Base-by-base conservation (phyloP, 2,888 invertebrate genomes). In the Apodemia zela region DNA sequence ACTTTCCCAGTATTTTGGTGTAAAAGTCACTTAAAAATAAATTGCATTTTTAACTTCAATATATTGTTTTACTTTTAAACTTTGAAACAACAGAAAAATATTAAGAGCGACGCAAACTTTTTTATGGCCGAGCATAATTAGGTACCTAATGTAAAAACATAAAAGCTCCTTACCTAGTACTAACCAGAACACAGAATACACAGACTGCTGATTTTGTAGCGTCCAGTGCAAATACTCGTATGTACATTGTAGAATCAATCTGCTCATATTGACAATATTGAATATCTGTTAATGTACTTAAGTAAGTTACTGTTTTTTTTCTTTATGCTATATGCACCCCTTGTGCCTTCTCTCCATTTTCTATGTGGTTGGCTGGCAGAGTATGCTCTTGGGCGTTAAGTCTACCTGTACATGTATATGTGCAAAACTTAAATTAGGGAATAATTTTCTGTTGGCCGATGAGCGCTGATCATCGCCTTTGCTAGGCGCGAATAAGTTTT, bases 71-170 rank as follows among this genome's bases (percentile, higher is more conserved):
- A 57, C 57, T 57, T 57, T 29, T n/a, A 57, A 57, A 57, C 57
- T 57, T 57, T 57, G 29, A 57, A 69, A 68, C 71, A 71, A 71
- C 68, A 63, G 66, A 63, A 62, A 64, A 61, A 68, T 68, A 67
- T 68, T 64, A 63, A 68, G 63, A 65, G 66, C 65, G 66, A 65
- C 51, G 51, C 60, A 66, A 66, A 68, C 60, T 67, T 69, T 66
- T 67, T 66, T 65, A 64, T 65, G 61, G 63, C 63, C 65, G 66
- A 63, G 65, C 64, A 68, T 71, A 65, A 65, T 66, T 67, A 68
- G 66, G 65, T 65, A 63, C 67, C 64, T 63, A 54, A 54, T 54
- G 54, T 67, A 65, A 64, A 65, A 67, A 68, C 65, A 61, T 59
- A 59, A 63, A 63, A 60, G 57, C 67, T 60, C 60, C 67, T 68